Percentiles rank a stretch among this genome's conserved stretches.
These are phyloP conservation scores for Cyprinodon brontotheroides DNA, from an alignment of 2,113 vertebrate genomes.

Conservation along the genomic window DNA sequence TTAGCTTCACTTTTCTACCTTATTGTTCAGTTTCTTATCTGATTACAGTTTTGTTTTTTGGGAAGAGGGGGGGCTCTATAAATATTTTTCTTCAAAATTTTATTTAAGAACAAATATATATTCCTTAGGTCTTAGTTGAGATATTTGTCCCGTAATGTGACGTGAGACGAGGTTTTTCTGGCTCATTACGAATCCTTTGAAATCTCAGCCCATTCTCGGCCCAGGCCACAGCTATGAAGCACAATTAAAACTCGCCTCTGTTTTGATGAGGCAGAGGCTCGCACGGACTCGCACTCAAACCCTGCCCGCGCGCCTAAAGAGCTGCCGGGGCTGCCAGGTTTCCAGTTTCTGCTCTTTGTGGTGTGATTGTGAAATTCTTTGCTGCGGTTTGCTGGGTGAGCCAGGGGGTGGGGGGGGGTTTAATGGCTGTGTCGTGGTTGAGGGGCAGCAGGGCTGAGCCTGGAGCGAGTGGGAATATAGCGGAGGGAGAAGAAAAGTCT, in stretches of 20 bases:
- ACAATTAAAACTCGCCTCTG: constrained; percentile 46
- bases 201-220: constrained; percentile 2
- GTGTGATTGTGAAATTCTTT: constrained; percentile 75
- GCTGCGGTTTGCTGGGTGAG: constrained; percentile 54
- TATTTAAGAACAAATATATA: background rate
- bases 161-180: no score
- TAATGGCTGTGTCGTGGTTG: constrained; percentile 60
- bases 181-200: background rate
- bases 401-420: constrained; percentile 42
- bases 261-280: constrained; percentile 38
- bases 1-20: background rate
- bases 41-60: background rate
- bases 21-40: background rate
- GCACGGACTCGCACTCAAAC: constrained; percentile 21
- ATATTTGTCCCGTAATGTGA: background rate
- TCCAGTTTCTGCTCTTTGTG: constrained; percentile 66
- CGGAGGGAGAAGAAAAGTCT: constrained; percentile 75
- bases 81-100: background rate
- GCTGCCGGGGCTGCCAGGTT: constrained; percentile 61
- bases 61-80: background rate
- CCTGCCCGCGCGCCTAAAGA: constrained; percentile 56
- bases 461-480: constrained; percentile 70
- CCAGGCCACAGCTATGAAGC: constrained; percentile 24
- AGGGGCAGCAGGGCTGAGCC: constrained; percentile 62
- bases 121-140: background rate